Base-by-base conservation (phyloP, 2,888 invertebrate species). In the Idaea aversata region DNA sequence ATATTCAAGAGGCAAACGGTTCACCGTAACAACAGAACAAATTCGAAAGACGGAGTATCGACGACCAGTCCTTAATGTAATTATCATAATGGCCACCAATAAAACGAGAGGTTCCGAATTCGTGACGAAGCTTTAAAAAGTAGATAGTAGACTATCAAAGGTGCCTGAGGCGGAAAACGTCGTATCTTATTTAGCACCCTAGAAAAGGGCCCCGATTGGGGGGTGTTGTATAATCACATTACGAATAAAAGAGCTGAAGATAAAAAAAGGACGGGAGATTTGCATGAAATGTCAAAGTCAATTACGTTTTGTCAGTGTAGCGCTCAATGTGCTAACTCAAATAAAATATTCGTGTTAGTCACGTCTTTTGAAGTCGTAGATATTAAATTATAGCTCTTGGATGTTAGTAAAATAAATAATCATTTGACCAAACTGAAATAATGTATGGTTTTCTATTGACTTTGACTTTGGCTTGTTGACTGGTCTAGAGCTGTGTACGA, bases 1-100 rank as follows among this genome's bases (percentile, higher is more conserved):
- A 89, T 92, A 93, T 92, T 92, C 92, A 88, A 86, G 83, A 77
- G 83, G 88, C 88, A 88, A 83, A 85, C 85, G 86, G 84, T 85
- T 86, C 84, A 85, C 82, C 84, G 87, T 88, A 88, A 88, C 90
- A 91, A 90, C 88, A 87, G 90, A 88, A 90, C 90, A 88, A 92
- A 91, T 91, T 91, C 87, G 82, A 82, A 88, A 91, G 90, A 91
- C 90, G 88, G 84, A 91, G 88, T 88, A 91, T 91, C 88, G 90
- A 85, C 87, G 82, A 80, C 87, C 86, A 83, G 83, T 81, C 89
- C 88, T 88, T 91, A 91, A 92, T 86, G 88, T 88, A 91, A 93
- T 92, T 92, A 91, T 90, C 90, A 91, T 91, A 92, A 93, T 92
- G 89, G 87, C 87, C 87, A 88, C 90, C 91, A 91, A 91, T 92